Base-by-base conservation (phyloP, 2,888 invertebrate species). In the Folsomia manolachei region DNA sequence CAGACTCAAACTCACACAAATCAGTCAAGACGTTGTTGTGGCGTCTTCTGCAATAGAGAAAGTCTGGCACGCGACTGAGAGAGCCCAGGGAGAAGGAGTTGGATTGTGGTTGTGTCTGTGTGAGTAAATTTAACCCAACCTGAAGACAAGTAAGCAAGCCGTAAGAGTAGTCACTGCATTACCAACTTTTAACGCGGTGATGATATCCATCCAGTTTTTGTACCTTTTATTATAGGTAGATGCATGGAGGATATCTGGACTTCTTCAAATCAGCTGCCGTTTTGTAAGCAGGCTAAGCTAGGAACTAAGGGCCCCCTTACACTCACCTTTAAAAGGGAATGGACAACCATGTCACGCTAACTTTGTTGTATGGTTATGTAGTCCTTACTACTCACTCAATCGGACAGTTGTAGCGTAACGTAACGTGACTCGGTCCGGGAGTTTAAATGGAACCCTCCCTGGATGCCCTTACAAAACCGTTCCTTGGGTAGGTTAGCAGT, bases 21-120 rank as follows among this genome's bases (percentile, higher is more conserved):
- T n/a, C n/a, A 21, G 23, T 63, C 61, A 60, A 67, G 71, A 67
- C 67, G 53, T 70, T 70, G 70, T 39, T 14, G 23, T 21, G 52
- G 56, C 62, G 23, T 67, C 67, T 67, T 67, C 67, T 25, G 21
- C 2, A 26, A 60, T 60, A 60, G 67, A 60, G 67, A 67, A 67
- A 67, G 67, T 67, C 69, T 75, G 77, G 75, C 77, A 77, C 77
- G 77, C 77, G 77, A 77, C 77, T 77, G 77, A 75, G 61, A 27
- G 64, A 66, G 67, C 21, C 56, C 56, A 9, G 39, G 39, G 39
- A 56, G 56, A 56, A 7, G 4, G 56, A 56, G 56, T 56, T 14
- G n/a, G n/a, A n/a, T n/a, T n/a, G n/a, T n/a, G n/a, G n/a, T n/a
- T n/a, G n/a, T n/a, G n/a, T n/a, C n/a, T n/a, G 18, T 56, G 7